Percentiles rank a stretch among this genome's conserved stretches.
Evolutionary conservation across 2,888 invertebrate genomes (phyloP).

Genomic region (Thecocarcelia acutangulata): DNA sequence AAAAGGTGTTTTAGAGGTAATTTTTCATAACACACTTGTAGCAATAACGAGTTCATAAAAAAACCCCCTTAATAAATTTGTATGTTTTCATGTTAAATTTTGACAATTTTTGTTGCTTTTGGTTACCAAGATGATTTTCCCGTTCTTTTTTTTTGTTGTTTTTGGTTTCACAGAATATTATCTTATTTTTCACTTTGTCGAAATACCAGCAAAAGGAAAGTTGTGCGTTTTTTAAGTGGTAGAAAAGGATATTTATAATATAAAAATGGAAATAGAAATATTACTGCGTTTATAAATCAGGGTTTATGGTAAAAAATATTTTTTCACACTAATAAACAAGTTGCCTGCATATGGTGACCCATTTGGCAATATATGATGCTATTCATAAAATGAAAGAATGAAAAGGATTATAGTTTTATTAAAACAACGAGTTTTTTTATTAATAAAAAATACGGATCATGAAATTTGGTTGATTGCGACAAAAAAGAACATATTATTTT

Average conservation of each 20-base stretch:
- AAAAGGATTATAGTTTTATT: background rate
- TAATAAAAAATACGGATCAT: too few relatives aligned
- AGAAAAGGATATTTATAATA: constrained; percentile 5
- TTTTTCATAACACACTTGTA: constrained; percentile 41
- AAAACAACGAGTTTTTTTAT: too few relatives aligned
- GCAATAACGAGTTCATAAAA: constrained; percentile 11
- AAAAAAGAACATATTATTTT: too few relatives aligned
- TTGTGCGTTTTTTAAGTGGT: background rate
- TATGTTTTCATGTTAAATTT: constrained; percentile 23
- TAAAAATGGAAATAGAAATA: constrained; percentile 15
- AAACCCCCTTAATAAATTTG: background rate
- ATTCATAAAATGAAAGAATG: constrained; percentile 5
- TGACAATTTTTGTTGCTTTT: constrained; percentile 12
- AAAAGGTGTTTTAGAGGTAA: constrained; percentile 54
- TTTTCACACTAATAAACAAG: constrained; percentile 1
- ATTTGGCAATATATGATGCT: background rate
- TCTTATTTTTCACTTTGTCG: constrained; percentile 21
- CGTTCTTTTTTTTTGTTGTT: background rate
- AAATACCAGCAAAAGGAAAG: background rate
- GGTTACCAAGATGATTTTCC: too few relatives aligned
- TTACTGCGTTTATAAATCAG: constrained; percentile 23
- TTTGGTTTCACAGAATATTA: background rate
- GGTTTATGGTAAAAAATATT: background rate
- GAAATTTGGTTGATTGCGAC: too few relatives aligned
- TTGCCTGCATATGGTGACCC: constrained; percentile 10